These are phyloP conservation scores for Strongylocentrotus purpuratus DNA, from an alignment of 35 echinoderm and acorn worm species.

Conservation along the genomic window DNA sequence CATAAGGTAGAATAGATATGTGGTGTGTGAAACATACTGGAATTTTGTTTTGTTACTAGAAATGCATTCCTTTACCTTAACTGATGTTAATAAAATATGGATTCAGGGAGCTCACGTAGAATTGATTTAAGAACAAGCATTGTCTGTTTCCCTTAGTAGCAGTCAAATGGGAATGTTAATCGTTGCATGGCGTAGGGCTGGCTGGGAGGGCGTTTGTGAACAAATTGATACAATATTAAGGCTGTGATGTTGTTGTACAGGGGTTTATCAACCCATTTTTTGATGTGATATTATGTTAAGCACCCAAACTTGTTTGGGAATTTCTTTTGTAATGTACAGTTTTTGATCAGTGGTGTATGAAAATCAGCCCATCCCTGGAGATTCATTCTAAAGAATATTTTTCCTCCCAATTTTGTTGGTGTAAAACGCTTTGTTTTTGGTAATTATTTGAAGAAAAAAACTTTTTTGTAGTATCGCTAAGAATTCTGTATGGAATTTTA, in stretches of 20 bases:
- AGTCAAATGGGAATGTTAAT: background rate
- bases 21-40: constrained; percentile 40
- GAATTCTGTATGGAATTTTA: background rate
- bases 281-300: constrained; percentile 33
- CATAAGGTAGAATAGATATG: constrained; percentile 15
- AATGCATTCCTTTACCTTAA: constrained; percentile 13
- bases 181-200: background rate
- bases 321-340: background rate
- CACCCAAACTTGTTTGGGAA: background rate
- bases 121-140: constrained; percentile 12
- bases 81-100: background rate
- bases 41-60: constrained; percentile 31
- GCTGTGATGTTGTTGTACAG: constrained; percentile 23
- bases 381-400: background rate
- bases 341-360: background rate
- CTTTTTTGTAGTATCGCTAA: background rate
- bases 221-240: background rate
- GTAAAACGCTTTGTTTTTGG: background rate
- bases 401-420: background rate
- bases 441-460: background rate
- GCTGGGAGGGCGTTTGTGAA: background rate
- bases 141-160: background rate
- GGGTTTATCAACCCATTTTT: constrained; percentile 7
- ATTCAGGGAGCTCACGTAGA: background rate
- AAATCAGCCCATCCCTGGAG: background rate